These are phyloP conservation scores for Morus bassanus DNA, from an alignment of 2,797 vertebrate genomes.

Conservation along the genomic window DNA sequence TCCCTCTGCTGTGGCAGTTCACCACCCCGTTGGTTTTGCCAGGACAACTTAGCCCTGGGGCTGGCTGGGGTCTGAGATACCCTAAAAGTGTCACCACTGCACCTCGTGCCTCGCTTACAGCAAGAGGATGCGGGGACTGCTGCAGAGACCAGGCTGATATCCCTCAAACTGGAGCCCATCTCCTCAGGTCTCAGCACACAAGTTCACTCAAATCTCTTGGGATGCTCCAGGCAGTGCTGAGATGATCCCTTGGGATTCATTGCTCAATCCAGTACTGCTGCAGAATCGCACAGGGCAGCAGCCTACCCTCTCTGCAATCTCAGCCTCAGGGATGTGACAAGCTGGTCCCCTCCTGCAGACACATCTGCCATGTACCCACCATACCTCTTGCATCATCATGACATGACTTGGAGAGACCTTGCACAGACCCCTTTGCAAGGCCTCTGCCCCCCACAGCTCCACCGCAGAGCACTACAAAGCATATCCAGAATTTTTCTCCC, in stretches of 20 bases:
- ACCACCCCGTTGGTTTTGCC: fast-evolving
- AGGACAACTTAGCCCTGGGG: not conserved
- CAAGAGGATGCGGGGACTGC: not conserved
- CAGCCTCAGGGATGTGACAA: not conserved
- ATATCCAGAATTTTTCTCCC: not conserved
- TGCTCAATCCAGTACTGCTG: not conserved
- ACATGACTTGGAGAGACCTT: not conserved
- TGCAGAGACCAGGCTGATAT: not conserved
- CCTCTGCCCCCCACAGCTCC: not conserved
- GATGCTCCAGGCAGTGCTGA: not conserved
- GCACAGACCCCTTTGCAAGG: fast-evolving
- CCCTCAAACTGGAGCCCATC: not conserved
- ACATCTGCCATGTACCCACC: fast-evolving
- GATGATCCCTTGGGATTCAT: not conserved
- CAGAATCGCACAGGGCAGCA: not conserved
- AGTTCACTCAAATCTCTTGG: not conserved
- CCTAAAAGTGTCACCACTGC: not conserved
- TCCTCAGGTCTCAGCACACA: not conserved
- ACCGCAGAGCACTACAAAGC: not conserved
- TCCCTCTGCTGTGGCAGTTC: not conserved
- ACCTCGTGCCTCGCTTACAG: not conserved
- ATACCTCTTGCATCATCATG: not conserved
- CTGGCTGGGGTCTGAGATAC: not conserved
- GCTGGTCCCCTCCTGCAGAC: fast-evolving
- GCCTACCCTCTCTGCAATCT: not conserved